Percentiles rank a stretch among this genome's conserved stretches.
These are phyloP conservation scores for Brienomyrus longianalis DNA, from an alignment of 2,113 vertebrate species.

Conservation along the genomic window DNA sequence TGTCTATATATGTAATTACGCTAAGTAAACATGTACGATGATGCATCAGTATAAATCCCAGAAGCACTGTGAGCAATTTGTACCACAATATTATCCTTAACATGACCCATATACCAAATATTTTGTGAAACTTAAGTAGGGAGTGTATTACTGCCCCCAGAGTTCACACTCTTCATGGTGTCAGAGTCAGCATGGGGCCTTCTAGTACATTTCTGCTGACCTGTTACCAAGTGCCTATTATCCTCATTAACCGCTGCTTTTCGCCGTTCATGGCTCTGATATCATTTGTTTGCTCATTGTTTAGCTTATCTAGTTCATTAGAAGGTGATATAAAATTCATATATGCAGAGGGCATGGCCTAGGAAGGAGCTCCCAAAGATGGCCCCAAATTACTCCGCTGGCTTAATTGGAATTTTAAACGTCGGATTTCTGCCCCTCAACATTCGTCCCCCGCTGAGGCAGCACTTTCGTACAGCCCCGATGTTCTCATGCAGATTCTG, in stretches of 20 bases:
- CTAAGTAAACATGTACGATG: not conserved
- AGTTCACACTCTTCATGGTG: not conserved
- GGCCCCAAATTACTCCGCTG: not conserved
- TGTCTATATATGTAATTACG: not conserved
- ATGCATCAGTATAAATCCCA: not conserved
- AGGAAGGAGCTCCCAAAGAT: not conserved
- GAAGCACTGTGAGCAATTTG: not conserved
- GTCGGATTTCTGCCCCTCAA: not conserved
- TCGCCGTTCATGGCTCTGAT: not conserved
- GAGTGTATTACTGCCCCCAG: not conserved
- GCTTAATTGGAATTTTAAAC: conserved; percentile 13
- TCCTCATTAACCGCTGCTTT: not conserved
- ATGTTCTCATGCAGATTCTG: conserved; percentile 37
- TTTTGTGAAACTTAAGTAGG: not conserved
- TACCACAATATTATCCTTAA: conserved; percentile 2
- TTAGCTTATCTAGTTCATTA: conserved; percentile 13
- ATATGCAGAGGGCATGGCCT: conserved; percentile 10
- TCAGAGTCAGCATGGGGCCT: not conserved
- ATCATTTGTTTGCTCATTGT: conserved; percentile 1
- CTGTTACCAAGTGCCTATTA: not conserved
- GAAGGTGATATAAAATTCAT: conserved; percentile 10
- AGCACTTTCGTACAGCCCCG: conserved; percentile 32
- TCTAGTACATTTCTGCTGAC: not conserved
- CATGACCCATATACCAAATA: not conserved
- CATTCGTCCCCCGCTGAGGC: conserved; percentile 37